Evolutionary conservation across 2,888 invertebrate genomes (phyloP).

Genomic region (Brachynemurus nebulosus): DNA sequence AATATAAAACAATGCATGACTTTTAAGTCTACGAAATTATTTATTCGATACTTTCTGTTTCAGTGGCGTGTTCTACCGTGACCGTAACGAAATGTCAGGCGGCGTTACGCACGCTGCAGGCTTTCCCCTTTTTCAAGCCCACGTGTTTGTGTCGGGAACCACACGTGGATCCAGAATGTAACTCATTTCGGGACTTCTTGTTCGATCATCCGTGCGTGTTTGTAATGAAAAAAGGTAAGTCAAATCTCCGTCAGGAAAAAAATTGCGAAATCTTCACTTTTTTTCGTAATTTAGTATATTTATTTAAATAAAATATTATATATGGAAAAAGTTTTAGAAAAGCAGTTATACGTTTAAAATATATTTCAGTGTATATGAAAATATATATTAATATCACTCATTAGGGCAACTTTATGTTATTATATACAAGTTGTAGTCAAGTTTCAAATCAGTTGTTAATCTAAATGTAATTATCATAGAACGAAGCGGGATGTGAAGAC

Average conservation of each 20-base stretch:
- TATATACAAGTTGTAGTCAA: too few species aligned
- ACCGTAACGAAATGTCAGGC: conserved; percentile 90
- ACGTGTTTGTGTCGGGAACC: conserved; percentile 86
- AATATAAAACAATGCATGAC: background rate
- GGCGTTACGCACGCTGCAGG: conserved; percentile 74
- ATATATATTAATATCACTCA: too few species aligned
- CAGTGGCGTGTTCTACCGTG: conserved; percentile 87
- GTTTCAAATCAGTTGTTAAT: background rate
- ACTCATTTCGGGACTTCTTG: conserved; percentile 83
- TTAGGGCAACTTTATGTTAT: too few species aligned
- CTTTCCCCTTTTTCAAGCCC: conserved; percentile 85
- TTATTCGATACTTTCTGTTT: conserved; percentile 30
- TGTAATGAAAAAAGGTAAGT: conserved; percentile 75
- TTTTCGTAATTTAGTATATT: too few species aligned
- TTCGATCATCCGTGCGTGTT: conserved; percentile 90
- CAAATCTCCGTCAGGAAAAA: too few species aligned
- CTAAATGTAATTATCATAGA: conserved; percentile 1
- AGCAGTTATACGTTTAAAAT: too few species aligned
- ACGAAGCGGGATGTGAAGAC: too few species aligned
- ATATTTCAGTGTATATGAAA: too few species aligned
- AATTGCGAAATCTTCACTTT: too few species aligned
- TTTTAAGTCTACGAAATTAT: background rate
- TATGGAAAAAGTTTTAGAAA: too few species aligned
- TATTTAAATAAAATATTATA: too few species aligned
- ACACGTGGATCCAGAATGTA: conserved; percentile 81